Percentiles rank a stretch among this genome's conserved stretches.
Conservation (phyloP, 2,888 invertebrate species). For the Diploptera punctata region DNA sequence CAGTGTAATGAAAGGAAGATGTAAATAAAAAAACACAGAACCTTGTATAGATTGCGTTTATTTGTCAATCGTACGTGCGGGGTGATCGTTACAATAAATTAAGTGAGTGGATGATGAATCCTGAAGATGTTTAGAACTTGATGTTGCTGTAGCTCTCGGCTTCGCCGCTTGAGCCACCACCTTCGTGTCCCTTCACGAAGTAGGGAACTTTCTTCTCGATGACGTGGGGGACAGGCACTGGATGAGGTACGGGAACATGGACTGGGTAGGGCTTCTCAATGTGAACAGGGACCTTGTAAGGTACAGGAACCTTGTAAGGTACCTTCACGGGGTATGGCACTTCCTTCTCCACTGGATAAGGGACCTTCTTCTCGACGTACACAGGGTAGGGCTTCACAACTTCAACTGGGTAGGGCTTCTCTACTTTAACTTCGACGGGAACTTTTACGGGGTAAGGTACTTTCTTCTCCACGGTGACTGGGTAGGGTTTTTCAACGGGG, state of each 20-base stretch:
- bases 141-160: background rate
- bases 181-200: background rate
- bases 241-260: conserved; percentile 52
- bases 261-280: conserved; percentile 58
- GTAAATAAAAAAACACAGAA: background rate
- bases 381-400: conserved; percentile 57
- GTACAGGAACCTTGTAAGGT: conserved; percentile 50
- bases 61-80: background rate
- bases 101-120: background rate
- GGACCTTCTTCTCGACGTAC: conserved; percentile 48
- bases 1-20: background rate
- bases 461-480: conserved; percentile 50
- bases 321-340: conserved; percentile 62
- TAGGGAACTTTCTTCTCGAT: conserved; percentile 12
- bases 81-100: background rate
- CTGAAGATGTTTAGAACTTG: background rate
- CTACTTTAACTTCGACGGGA: conserved; percentile 55
- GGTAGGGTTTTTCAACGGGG: conserved; percentile 57
- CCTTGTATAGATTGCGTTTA: background rate
- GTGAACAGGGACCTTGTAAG: conserved; percentile 50
- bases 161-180: background rate
- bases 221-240: conserved; percentile 6
- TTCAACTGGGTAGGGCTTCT: conserved; percentile 67
- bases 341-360: conserved; percentile 54
- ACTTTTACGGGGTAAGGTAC: conserved; percentile 42